Evolutionary conservation across 2,113 vertebrate genomes (phyloP), one percentile per base, ranked within the genome.

Genomic region (Podarcis raffonei): DNA sequence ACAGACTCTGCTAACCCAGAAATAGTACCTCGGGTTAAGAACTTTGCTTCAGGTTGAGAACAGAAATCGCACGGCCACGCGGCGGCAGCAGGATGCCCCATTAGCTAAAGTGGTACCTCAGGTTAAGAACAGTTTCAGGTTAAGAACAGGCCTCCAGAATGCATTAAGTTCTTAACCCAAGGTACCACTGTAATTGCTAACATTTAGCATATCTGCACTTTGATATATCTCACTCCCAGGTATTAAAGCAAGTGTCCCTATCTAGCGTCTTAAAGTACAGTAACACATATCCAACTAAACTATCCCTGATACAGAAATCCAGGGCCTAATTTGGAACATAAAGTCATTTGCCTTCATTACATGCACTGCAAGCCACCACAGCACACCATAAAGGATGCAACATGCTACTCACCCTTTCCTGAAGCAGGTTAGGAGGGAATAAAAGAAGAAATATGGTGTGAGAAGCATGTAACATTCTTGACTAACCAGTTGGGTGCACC

Each of bases 401-500:
- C 0, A 35, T 72, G 57, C 27, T 85, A 96, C 95, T 96, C 83
- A 95, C 95, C 95, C 95, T 92, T 96, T 96, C 71, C 95, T 96
- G 94, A 87, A 84, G 42, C 25, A 90, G 76, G 6, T 66, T 39
- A 89, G 48, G 11, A 62, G 81, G 62, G 32, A 85, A 86, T 77
- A 32, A 91, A 85, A 94, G 93, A 90, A 94, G 57, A 96, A 71
- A 75, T 30, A 86, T 74, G 66, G 57, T 91, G 80, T 95, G 5
- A 96, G 89, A 0, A 0, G 12, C 6, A 0, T 1, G 18, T 48
- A 85, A 37, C 74, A 80, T 15, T 87, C 69, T 30, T 79, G 1
- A 23, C 83, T 82, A 78, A 6, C 86, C 53, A 42, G 74, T 48
- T 87, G 87, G 82, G 75, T 69, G 74, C 6, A 65, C 62, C 88